Conservation (phyloP, 2,888 invertebrate genomes). For the Busseola fusca region DNA sequence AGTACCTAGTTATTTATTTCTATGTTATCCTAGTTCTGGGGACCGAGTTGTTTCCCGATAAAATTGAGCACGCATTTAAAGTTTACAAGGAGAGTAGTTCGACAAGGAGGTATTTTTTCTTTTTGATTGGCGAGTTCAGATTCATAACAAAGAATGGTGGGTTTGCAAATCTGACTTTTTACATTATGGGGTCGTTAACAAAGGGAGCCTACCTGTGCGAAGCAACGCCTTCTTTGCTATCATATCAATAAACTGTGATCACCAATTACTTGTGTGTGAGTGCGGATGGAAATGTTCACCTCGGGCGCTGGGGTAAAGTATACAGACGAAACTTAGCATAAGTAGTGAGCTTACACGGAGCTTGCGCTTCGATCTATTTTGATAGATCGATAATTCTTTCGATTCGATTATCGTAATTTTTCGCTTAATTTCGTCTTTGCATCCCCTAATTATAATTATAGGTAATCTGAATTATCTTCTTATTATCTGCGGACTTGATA, state of each 20-base stretch:
- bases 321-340: neutral
- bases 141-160: neutral
- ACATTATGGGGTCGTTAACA: no score
- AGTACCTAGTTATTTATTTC: neutral
- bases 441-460: no score
- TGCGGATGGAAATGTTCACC: neutral
- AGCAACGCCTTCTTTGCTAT: neutral
- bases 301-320: neutral
- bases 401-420: neutral
- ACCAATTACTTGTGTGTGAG: neutral
- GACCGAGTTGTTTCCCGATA: neutral
- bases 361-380: neutral
- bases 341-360: neutral
- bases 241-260: neutral
- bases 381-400: neutral
- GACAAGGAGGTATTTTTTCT: neutral
- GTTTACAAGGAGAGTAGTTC: neutral
- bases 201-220: no score
- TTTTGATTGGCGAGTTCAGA: no score
- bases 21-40: neutral
- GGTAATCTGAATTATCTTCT: neutral
- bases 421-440: neutral
- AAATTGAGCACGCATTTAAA: neutral
- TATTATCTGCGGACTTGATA: no score
- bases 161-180: neutral